These are phyloP conservation scores for Dioctria linearis DNA, from an alignment of 2,888 invertebrate species.

Conservation along the genomic window DNA sequence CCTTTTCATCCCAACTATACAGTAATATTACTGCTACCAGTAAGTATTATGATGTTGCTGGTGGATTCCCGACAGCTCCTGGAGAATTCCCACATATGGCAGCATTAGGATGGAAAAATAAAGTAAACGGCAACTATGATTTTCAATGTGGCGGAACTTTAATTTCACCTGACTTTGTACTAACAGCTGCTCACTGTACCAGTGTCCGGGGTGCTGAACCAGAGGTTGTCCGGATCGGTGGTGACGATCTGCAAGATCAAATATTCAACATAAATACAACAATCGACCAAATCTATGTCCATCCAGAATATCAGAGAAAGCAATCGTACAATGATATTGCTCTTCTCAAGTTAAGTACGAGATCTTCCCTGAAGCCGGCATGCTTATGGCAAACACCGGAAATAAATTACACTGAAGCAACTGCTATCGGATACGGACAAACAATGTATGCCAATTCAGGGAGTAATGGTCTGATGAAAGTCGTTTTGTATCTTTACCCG, in stretches of 20 bases:
- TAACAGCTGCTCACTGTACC: slow-evolving; percentile 59
- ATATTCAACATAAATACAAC: background rate
- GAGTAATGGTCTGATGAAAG: slow-evolving; percentile 31
- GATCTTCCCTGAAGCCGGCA: background rate
- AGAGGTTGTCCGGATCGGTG: slow-evolving; percentile 55
- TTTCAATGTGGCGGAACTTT: slow-evolving; percentile 60
- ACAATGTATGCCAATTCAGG: slow-evolving; percentile 29
- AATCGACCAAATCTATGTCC: slow-evolving; percentile 55
- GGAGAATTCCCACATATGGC: slow-evolving; percentile 64
- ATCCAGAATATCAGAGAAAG: slow-evolving; percentile 55
- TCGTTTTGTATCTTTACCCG: slow-evolving; percentile 24
- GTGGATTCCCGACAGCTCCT: slow-evolving; percentile 62
- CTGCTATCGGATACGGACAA: background rate
- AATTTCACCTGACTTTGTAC: slow-evolving; percentile 53
- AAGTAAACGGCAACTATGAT: slow-evolving; percentile 35
- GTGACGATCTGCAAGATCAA: background rate
- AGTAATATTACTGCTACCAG: no score
- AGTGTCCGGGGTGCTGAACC: background rate
- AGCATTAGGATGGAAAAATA: slow-evolving; percentile 39
- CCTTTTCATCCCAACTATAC: no score
- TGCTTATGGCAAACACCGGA: slow-evolving; percentile 29
- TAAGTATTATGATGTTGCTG: slow-evolving; percentile 60
- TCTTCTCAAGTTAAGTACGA: slow-evolving; percentile 58
- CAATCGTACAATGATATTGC: slow-evolving; percentile 61
- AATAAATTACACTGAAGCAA: slow-evolving; percentile 1